phyloP scores from a whole-genome alignment of 2,113 vertebrate genomes.

The Cryptotis parvus region DNA sequence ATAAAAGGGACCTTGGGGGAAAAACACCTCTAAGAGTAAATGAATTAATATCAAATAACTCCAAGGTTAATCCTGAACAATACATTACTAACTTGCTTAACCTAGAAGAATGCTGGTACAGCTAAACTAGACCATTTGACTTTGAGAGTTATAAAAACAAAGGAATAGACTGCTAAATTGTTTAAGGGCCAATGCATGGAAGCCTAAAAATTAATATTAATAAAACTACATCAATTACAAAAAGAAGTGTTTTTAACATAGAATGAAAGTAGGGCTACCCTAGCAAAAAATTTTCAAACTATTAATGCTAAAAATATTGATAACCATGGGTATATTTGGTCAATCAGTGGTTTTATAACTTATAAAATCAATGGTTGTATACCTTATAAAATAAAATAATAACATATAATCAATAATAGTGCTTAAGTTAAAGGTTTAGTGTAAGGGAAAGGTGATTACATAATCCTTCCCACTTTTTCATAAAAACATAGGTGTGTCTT shows the following conservation, averaged over 20 bases:
- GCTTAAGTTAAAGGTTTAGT: slow-evolving; percentile 2
- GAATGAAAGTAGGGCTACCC: neutral
- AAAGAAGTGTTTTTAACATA: slow-evolving; percentile 26
- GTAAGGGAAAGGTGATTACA: neutral
- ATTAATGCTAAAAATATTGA: neutral
- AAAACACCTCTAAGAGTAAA: slow-evolving; percentile 64
- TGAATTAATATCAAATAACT: slow-evolving; percentile 65
- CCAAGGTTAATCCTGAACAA: slow-evolving; percentile 55
- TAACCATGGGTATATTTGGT: neutral
- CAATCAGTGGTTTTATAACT: neutral
- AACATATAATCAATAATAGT: neutral
- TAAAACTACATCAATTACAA: slow-evolving; percentile 3
- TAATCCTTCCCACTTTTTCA: neutral
- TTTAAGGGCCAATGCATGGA: neutral
- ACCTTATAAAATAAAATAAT: neutral
- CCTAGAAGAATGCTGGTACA: slow-evolving; percentile 38
- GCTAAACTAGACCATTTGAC: slow-evolving; percentile 44
- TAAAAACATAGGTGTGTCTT: neutral
- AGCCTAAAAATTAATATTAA: neutral
- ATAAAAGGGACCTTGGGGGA: slow-evolving; percentile 69
- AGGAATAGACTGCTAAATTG: neutral
- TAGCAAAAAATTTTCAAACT: too few relatives aligned
- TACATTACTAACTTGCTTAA: slow-evolving; percentile 33
- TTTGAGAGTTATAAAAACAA: slow-evolving; percentile 51
- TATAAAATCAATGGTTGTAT: too few relatives aligned